These are phyloP conservation scores for Hyles lineata DNA, from an alignment of 2,888 invertebrate species.

Conservation along the genomic window DNA sequence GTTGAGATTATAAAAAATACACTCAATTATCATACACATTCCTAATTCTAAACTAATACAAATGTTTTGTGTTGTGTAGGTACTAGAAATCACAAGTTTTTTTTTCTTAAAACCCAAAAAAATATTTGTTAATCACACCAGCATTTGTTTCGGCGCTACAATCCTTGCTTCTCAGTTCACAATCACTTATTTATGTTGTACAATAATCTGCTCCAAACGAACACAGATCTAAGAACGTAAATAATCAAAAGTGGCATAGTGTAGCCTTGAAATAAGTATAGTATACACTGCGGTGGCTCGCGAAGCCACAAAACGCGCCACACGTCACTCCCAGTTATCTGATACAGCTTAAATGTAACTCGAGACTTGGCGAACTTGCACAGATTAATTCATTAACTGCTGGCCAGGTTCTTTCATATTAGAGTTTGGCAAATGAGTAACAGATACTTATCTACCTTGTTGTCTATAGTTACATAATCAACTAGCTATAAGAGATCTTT, in stretches of 20 bases:
- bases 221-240: background rate
- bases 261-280: slow-evolving; percentile 44
- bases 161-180: too few species aligned
- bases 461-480: background rate
- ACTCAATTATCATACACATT: too few species aligned
- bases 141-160: too few species aligned
- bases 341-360: slow-evolving; percentile 74
- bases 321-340: slow-evolving; percentile 61
- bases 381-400: slow-evolving; percentile 17
- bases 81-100: too few species aligned
- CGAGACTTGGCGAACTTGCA: slow-evolving; percentile 50
- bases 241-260: slow-evolving; percentile 25
- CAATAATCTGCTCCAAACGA: too few species aligned
- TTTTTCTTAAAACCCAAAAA: too few species aligned
- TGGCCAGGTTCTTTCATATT: background rate
- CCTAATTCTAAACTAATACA: too few species aligned
- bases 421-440: background rate
- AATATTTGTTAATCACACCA: too few species aligned
- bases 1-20: too few species aligned
- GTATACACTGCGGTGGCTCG: slow-evolving; percentile 61
- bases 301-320: slow-evolving; percentile 76
- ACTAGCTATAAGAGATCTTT: background rate
- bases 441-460: too few species aligned
- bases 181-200: background rate
- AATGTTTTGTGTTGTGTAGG: too few species aligned